A percentile compares a stretch with the other conserved stretches of the same genome.
Conservation (phyloP, 2,797 vertebrate genomes). For the Acanthurus lineatus region DNA sequence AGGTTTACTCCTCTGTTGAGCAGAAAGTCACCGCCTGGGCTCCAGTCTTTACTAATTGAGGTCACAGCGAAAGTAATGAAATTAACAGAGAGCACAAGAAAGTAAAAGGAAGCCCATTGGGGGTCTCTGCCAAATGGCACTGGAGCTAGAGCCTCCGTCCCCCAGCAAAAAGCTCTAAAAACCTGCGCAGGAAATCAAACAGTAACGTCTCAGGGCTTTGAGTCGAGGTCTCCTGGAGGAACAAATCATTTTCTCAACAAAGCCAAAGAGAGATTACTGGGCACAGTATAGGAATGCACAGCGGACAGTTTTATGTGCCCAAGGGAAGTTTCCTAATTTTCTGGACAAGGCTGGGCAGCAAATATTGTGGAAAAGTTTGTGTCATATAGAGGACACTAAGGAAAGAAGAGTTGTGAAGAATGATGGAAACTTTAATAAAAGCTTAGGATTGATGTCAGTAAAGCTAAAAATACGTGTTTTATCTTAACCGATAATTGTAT, state of each 20-base stretch:
- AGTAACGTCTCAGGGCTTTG: slow-evolving; percentile 82
- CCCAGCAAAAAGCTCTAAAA: slow-evolving; percentile 76
- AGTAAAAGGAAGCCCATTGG: slow-evolving; percentile 73
- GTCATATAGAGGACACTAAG: slow-evolving; percentile 54
- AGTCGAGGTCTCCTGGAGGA: slow-evolving; percentile 83
- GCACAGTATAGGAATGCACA: slow-evolving; percentile 82
- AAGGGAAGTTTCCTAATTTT: slow-evolving; percentile 81
- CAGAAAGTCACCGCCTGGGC: slow-evolving; percentile 71
- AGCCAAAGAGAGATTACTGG: slow-evolving; percentile 83
- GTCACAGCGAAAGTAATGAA: slow-evolving; percentile 84
- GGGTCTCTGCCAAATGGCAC: slow-evolving; percentile 75
- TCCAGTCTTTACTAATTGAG: slow-evolving; percentile 83
- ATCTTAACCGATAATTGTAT: not conserved
- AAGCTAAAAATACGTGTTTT: slow-evolving; percentile 1
- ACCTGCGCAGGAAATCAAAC: slow-evolving; percentile 85
- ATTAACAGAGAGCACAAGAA: slow-evolving; percentile 83
- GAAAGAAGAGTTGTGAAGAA: slow-evolving; percentile 45
- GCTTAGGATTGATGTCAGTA: slow-evolving; percentile 5
- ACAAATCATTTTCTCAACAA: slow-evolving; percentile 84
- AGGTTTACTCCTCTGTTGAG: slow-evolving; percentile 59
- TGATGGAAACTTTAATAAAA: slow-evolving; percentile 51
- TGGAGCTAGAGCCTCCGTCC: slow-evolving; percentile 69
- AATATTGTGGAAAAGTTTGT: slow-evolving; percentile 79
- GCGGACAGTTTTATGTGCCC: slow-evolving; percentile 78
- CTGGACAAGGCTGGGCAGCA: slow-evolving; percentile 75